Percentiles rank a stretch among this genome's conserved stretches.
Conservation (phyloP, 2,113 vertebrate genomes). For the Onychostoma macrolepis region DNA sequence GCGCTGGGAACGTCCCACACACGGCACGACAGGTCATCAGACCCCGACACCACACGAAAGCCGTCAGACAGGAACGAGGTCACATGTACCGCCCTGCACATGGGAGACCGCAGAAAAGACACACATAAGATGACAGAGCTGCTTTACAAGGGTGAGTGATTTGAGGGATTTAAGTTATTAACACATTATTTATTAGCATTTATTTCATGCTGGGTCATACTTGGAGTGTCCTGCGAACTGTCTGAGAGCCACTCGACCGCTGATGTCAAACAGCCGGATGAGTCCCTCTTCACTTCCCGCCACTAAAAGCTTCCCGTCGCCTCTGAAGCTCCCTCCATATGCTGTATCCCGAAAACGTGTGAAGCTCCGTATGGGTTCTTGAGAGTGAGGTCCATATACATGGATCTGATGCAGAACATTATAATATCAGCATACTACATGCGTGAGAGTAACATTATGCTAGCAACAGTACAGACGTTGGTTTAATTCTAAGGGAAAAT, state of each 20-base stretch:
- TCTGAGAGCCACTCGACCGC: slow-evolving; percentile 85
- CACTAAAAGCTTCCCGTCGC: slow-evolving; percentile 88
- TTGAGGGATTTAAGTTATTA: neutral
- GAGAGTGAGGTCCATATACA: slow-evolving; percentile 90
- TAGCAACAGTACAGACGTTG: neutral
- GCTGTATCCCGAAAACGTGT: slow-evolving; percentile 90
- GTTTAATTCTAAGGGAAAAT: neutral
- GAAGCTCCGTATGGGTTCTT: slow-evolving; percentile 90
- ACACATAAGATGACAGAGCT: neutral
- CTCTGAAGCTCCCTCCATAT: slow-evolving; percentile 87
- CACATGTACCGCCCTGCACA: slow-evolving; percentile 85
- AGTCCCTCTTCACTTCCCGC: slow-evolving; percentile 89
- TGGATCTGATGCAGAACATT: slow-evolving; percentile 80
- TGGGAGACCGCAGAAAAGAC: neutral
- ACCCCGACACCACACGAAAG: slow-evolving; percentile 87
- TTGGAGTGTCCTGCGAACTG: slow-evolving; percentile 90
- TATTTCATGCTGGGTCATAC: slow-evolving; percentile 69
- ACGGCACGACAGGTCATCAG: slow-evolving; percentile 89
- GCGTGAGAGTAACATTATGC: neutral
- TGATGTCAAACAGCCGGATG: slow-evolving; percentile 86
- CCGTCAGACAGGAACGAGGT: slow-evolving; percentile 89
- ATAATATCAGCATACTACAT: neutral
- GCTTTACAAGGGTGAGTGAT: neutral
- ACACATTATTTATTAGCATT: neutral
- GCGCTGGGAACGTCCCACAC: slow-evolving; percentile 92